Percentiles rank a stretch among this genome's conserved stretches.
These are phyloP conservation scores for Crotophaga sulcirostris DNA, from an alignment of 2,113 vertebrate species.

Conservation along the genomic window DNA sequence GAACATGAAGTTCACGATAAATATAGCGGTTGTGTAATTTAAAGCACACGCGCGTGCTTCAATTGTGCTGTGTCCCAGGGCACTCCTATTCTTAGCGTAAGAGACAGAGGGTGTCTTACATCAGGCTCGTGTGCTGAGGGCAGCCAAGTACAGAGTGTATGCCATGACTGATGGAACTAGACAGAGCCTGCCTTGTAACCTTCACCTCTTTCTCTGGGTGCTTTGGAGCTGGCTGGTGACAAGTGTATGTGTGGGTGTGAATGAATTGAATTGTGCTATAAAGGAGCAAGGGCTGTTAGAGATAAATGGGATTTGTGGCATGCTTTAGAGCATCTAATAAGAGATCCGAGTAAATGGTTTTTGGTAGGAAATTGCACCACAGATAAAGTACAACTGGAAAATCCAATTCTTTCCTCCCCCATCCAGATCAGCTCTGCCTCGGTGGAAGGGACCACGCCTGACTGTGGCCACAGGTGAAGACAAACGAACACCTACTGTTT, in stretches of 20 bases:
- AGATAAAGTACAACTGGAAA: neutral
- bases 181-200: neutral
- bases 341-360: neutral
- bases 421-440: neutral
- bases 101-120: neutral
- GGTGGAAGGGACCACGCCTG: neutral
- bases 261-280: neutral
- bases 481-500: neutral
- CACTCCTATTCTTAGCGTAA: neutral
- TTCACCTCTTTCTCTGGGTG: neutral
- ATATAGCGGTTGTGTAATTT: neutral
- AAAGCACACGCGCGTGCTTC: neutral
- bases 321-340: neutral
- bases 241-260: neutral
- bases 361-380: neutral
- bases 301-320: neutral
- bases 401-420: neutral
- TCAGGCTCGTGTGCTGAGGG: neutral
- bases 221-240: neutral
- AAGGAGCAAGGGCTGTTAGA: neutral
- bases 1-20: neutral
- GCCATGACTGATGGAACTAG: neutral
- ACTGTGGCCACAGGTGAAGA: neutral
- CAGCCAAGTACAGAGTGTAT: neutral
- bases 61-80: neutral